phyloP scores from a whole-genome alignment of 2,113 vertebrate species.

The Sinocyclocheilus grahami region DNA sequence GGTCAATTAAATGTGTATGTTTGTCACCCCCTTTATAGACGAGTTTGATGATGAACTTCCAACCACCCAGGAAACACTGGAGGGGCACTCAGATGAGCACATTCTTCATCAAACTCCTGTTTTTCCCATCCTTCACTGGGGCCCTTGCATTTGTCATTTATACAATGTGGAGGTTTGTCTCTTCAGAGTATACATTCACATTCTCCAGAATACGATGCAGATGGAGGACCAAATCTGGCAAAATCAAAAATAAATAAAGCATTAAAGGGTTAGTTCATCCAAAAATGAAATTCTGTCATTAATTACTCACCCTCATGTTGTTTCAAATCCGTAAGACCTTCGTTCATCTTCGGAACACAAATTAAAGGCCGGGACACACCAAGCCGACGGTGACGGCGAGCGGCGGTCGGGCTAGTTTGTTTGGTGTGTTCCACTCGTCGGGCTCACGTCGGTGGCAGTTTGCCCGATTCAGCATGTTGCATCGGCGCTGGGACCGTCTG shows the following conservation, averaged over 20 bases:
- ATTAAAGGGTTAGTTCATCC: neutral
- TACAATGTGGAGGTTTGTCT: constrained; percentile 82
- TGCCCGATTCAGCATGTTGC: no score
- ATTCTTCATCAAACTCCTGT: constrained; percentile 80
- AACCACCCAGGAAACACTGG: constrained; percentile 82
- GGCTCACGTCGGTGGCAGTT: no score
- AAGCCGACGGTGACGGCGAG: no score
- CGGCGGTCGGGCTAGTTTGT: no score
- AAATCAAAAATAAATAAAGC: neutral
- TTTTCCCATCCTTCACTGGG: constrained; percentile 84
- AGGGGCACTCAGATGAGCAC: constrained; percentile 82
- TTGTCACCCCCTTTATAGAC: constrained; percentile 63
- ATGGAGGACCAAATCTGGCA: neutral
- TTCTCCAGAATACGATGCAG: neutral
- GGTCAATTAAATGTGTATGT: neutral
- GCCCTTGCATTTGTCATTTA: constrained; percentile 76
- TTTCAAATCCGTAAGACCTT: no score
- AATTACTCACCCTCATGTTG: no score
- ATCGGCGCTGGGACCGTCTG: no score
- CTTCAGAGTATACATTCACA: neutral
- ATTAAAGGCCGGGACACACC: no score
- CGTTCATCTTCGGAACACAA: no score
- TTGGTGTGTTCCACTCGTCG: no score
- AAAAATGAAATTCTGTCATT: no score
- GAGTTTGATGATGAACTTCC: constrained; percentile 85